Percentiles rank a stretch among this genome's conserved stretches.
phyloP scores from a whole-genome alignment of 2,888 invertebrate genomes.

The Drosophila emarginata region DNA sequence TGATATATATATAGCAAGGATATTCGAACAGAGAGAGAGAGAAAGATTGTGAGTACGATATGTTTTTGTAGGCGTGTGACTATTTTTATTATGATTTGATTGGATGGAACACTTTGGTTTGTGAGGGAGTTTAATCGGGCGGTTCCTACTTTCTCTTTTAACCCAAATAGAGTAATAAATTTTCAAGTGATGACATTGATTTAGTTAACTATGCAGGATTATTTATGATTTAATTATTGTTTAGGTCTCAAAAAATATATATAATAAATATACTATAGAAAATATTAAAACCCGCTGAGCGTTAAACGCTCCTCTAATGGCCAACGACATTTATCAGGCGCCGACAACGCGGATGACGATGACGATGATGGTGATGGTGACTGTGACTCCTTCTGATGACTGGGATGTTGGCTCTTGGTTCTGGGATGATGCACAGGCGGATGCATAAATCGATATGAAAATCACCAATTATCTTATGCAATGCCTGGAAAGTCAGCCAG shows the following conservation, averaged over 20 bases:
- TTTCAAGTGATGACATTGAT: constrained; percentile 53
- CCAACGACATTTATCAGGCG: constrained; percentile 56
- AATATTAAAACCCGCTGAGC: constrained; percentile 48
- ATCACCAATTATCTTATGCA: constrained; percentile 78
- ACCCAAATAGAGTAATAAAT: constrained; percentile 72
- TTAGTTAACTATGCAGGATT: constrained; percentile 36
- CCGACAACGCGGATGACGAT: not conserved
- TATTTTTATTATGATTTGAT: constrained; percentile 70
- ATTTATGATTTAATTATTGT: constrained; percentile 75
- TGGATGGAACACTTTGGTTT: constrained; percentile 25
- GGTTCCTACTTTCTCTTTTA: constrained; percentile 39
- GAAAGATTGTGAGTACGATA: not conserved
- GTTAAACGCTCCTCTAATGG: constrained; percentile 48
- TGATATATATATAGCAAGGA: not conserved
- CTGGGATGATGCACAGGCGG: constrained; percentile 53
- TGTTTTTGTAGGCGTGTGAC: constrained; percentile 57
- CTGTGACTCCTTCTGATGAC: not conserved
- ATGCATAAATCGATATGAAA: constrained; percentile 81
- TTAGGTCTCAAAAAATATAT: constrained; percentile 27
- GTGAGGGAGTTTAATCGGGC: not conserved
- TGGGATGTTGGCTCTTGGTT: not conserved
- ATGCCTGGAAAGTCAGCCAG: constrained; percentile 36
- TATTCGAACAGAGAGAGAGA: not conserved
- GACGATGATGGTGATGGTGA: not conserved
- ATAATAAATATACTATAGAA: not conserved